Conservation (phyloP, 2,113 vertebrate species). For the Stigmatopora argus region DNA sequence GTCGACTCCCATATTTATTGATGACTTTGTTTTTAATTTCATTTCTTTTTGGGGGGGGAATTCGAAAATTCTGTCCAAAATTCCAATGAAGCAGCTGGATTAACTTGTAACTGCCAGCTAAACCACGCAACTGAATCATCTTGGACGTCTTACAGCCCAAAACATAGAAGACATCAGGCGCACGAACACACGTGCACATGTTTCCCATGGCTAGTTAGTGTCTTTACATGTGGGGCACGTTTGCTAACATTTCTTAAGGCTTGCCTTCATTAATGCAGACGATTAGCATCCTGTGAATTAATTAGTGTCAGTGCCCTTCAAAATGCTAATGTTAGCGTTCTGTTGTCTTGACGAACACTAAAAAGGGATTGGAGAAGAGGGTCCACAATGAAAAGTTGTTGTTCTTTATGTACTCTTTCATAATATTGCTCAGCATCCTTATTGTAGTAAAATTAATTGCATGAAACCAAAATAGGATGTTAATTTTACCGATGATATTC, state of each 20-base stretch:
- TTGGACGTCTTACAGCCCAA: conserved; percentile 38
- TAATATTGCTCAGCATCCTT: not conserved
- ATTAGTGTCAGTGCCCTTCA: conserved; percentile 75
- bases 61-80: conserved; percentile 7
- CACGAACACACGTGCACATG: conserved; percentile 15
- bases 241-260: conserved; percentile 72
- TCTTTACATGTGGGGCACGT: conserved; percentile 71
- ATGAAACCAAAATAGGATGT: not conserved
- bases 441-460: not conserved
- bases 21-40: not conserved
- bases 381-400: conserved; percentile 44
- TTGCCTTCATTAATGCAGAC: conserved; percentile 72
- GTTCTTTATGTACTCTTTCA: conserved; percentile 33
- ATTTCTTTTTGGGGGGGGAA: not conserved
- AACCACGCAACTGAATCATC: conserved; percentile 60
- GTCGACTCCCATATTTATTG: conserved; percentile 4
- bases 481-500: not conserved
- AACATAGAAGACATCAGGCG: conserved; percentile 33
- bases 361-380: conserved; percentile 25
- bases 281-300: conserved; percentile 73
- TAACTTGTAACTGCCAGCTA: conserved; percentile 39
- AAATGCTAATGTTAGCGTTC: conserved; percentile 73
- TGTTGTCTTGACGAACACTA: conserved; percentile 61
- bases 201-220: conserved; percentile 51
- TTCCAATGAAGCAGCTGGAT: conserved; percentile 31